Conservation (phyloP, 2,797 vertebrate genomes). For the Loris lydekkerianus region DNA sequence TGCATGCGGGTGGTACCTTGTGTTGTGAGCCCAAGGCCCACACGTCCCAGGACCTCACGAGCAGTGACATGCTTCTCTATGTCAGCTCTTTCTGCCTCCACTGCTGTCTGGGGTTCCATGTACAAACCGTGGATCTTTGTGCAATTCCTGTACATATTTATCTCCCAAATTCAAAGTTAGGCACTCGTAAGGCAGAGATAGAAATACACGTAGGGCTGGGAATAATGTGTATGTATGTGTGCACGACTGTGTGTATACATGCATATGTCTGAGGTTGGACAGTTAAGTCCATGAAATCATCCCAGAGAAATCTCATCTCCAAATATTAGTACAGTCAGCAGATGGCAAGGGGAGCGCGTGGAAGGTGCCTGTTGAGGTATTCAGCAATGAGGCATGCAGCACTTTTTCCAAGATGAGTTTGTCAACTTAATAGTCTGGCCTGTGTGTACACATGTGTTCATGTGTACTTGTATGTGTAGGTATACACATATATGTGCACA, state of each 20-base stretch:
- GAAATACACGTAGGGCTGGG: too few species aligned
- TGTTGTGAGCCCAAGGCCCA: rapidly evolving
- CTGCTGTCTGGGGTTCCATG: rapidly evolving
- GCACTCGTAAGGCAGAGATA: neutral
- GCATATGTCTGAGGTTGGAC: neutral
- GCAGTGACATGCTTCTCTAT: rapidly evolving
- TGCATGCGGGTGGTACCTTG: rapidly evolving
- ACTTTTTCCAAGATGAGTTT: too few species aligned
- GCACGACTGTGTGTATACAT: neutral
- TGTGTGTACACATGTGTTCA: neutral
- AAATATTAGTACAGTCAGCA: too few species aligned
- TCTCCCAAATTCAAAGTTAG: neutral
- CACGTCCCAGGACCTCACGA: rapidly evolving
- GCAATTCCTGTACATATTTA: rapidly evolving
- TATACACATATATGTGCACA: neutral
- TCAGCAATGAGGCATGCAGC: too few species aligned
- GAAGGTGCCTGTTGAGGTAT: too few species aligned
- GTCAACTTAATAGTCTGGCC: too few species aligned
- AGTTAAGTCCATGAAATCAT: too few species aligned
- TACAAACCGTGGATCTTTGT: rapidly evolving
- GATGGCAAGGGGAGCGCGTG: too few species aligned
- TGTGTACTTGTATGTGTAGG: neutral
- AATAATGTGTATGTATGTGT: too few species aligned
- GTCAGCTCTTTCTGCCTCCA: neutral
- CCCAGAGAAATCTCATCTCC: too few species aligned